These are phyloP conservation scores for Brachypalpus laphriformis DNA, from an alignment of 2,888 invertebrate genomes.

Conservation along the genomic window DNA sequence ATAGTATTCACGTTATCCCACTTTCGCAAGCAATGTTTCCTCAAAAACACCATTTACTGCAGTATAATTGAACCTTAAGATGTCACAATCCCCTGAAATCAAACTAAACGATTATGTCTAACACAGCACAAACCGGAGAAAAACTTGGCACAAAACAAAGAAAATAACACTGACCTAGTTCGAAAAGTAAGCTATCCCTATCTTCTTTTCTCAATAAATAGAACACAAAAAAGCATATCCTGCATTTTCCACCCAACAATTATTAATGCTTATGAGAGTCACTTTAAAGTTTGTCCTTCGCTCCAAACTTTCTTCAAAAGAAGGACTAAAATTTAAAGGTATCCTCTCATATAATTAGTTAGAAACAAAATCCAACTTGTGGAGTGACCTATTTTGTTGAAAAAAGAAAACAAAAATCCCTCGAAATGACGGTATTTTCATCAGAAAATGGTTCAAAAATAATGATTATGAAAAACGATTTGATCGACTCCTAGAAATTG, in stretches of 20 bases:
- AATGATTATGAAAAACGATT: too few relatives aligned
- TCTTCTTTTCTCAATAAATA: background rate
- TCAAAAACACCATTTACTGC: background rate
- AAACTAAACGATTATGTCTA: constrained; percentile 10
- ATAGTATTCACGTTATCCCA: background rate
- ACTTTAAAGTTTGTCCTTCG: constrained; percentile 40
- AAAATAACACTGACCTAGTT: constrained; percentile 45
- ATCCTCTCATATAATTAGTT: constrained; percentile 25
- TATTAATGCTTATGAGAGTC: constrained; percentile 36
- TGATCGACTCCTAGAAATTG: background rate
- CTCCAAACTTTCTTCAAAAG: background rate
- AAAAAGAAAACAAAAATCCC: background rate
- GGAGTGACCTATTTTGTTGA: background rate
- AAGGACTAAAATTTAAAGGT: background rate
- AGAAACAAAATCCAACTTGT: constrained; percentile 2
- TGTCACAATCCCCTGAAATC: background rate
- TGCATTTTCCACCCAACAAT: constrained; percentile 18
- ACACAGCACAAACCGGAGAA: constrained; percentile 9
- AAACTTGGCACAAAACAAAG: constrained; percentile 31
- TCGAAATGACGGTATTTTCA: background rate
- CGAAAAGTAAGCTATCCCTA: background rate
- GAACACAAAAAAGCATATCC: background rate
- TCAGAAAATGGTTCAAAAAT: background rate
- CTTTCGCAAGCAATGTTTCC: background rate
- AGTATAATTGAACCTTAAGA: background rate